Percentiles rank a stretch among this genome's conserved stretches.
phyloP scores from a whole-genome alignment of 2,888 invertebrate genomes.

The Cyclophora albipunctata region DNA sequence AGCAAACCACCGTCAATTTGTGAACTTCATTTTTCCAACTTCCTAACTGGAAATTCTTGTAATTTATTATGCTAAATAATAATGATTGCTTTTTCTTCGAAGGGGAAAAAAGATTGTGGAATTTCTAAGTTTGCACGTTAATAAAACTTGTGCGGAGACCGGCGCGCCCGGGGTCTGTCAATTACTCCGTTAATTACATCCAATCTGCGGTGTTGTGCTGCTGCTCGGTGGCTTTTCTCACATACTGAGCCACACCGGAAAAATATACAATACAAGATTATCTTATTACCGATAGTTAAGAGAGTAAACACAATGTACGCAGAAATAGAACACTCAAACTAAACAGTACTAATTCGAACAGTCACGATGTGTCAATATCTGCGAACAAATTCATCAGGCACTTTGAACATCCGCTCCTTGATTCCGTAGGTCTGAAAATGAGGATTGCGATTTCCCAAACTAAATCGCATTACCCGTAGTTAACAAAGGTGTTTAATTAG shows the following conservation, averaged over 20 bases:
- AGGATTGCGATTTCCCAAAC: neutral
- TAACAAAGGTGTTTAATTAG: constrained; percentile 41
- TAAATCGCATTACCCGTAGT: constrained; percentile 3
- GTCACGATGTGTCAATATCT: neutral
- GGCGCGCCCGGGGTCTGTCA: constrained; percentile 9
- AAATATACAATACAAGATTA: too few species aligned
- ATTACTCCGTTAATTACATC: constrained; percentile 17
- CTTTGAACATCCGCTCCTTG: neutral
- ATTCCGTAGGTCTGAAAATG: neutral
- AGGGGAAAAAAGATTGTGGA: constrained; percentile 13
- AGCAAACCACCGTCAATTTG: constrained; percentile 1
- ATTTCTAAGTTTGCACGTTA: constrained; percentile 14
- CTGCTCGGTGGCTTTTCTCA: neutral
- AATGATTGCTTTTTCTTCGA: constrained; percentile 17
- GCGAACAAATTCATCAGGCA: neutral
- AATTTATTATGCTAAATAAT: constrained; percentile 25
- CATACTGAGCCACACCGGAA: neutral
- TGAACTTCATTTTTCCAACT: constrained; percentile 11
- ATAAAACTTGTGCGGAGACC: constrained; percentile 12
- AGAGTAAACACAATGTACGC: too few species aligned
- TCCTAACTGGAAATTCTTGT: constrained; percentile 13
- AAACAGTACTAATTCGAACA: too few species aligned
- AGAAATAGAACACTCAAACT: too few species aligned
- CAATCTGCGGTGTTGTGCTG: neutral
- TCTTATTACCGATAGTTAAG: too few species aligned